Percentiles rank a stretch among this genome's conserved stretches.
Evolutionary conservation across 2,888 invertebrate species (phyloP).

Genomic region (Apotomis capreana): DNA sequence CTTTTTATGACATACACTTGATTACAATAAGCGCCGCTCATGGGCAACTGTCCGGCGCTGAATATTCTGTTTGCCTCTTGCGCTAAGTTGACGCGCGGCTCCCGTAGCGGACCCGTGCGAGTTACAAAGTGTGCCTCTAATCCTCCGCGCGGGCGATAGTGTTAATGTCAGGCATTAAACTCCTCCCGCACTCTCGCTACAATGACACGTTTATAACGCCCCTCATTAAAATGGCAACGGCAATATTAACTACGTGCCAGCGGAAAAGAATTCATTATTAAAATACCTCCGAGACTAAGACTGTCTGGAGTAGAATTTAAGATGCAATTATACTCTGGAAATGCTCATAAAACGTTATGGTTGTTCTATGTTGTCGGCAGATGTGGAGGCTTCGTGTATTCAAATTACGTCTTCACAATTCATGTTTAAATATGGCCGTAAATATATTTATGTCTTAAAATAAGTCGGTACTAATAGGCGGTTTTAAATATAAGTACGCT

Average conservation of each 20-base stretch:
- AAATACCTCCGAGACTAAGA: conserved; percentile 72
- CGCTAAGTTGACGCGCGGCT: conserved; percentile 13
- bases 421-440: neutral
- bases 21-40: too few relatives aligned
- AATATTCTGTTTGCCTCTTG: conserved; percentile 24
- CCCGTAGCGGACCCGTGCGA: conserved; percentile 12
- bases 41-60: neutral
- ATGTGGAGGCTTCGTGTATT: conserved; percentile 18
- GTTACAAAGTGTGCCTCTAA: conserved; percentile 50
- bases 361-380: conserved; percentile 29
- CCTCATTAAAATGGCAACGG: conserved; percentile 69
- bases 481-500: conserved; percentile 3
- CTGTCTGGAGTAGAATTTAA: conserved; percentile 77
- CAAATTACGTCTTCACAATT: conserved; percentile 5
- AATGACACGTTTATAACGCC: conserved; percentile 70
- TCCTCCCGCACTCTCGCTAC: conserved; percentile 49
- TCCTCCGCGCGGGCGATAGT: conserved; percentile 55
- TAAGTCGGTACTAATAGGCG: neutral
- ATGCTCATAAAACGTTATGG: conserved; percentile 41
- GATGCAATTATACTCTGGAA: conserved; percentile 55
- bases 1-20: too few relatives aligned
- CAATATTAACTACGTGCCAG: conserved; percentile 72
- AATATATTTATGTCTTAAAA: neutral
- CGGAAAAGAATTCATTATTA: conserved; percentile 78
- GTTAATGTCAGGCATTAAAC: conserved; percentile 46